Evolutionary conservation across 2,797 vertebrate genomes (phyloP).

Genomic region (Thaleichthys pacificus): DNA sequence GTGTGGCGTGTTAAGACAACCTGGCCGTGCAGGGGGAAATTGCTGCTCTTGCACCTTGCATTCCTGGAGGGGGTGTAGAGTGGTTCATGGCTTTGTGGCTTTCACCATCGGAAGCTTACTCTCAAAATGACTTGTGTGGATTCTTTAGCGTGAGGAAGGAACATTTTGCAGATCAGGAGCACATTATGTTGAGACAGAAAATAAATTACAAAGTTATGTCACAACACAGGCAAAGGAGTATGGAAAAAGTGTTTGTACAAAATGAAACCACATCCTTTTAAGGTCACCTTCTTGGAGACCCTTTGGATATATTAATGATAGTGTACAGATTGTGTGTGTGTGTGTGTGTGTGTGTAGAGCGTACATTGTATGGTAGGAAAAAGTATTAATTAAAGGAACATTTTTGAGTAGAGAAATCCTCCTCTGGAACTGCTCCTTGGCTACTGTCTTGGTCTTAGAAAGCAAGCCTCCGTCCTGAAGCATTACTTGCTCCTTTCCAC

Average conservation of each 20-base stretch:
- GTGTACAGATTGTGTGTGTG: no score
- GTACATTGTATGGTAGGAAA: no score
- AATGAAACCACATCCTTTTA: no score
- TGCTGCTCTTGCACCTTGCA: slow-evolving; percentile 69
- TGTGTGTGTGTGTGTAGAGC: no score
- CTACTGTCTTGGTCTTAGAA: no score
- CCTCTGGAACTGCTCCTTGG: no score
- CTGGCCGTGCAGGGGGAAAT: slow-evolving; percentile 43
- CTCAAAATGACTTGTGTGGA: slow-evolving; percentile 36
- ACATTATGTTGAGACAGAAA: slow-evolving; percentile 25
- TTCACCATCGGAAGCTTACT: slow-evolving; percentile 34
- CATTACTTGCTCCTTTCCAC: no score
- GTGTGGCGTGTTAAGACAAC: slow-evolving; percentile 64
- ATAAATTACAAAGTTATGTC: background rate
- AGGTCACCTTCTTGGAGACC: no score
- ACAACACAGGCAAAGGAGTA: slow-evolving; percentile 5
- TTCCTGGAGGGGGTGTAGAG: slow-evolving; percentile 55
- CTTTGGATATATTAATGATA: no score
- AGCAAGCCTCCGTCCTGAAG: no score
- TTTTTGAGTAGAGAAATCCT: no score
- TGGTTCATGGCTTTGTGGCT: slow-evolving; percentile 27
- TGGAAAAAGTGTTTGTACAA: slow-evolving; percentile 22
- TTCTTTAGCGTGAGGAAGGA: slow-evolving; percentile 37
- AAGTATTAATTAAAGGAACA: no score
- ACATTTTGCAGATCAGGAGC: slow-evolving; percentile 35